Conservation (phyloP, 2,888 invertebrate species). For the Calameuta filiformis region DNA sequence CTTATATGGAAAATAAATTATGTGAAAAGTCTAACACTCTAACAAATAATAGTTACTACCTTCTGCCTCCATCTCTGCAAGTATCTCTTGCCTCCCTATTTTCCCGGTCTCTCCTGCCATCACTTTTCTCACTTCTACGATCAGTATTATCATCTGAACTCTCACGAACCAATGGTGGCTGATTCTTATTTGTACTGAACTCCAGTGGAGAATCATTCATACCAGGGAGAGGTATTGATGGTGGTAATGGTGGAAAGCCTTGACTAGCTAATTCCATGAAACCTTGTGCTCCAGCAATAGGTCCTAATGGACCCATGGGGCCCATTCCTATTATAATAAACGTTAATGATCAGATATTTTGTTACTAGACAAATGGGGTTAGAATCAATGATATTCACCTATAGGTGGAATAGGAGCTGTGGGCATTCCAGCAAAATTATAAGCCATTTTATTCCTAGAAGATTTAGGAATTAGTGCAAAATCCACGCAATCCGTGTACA, state of each 20-base stretch:
- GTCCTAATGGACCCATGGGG: conserved; percentile 58
- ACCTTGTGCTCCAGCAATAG: conserved; percentile 58
- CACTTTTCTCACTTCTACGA: conserved; percentile 57
- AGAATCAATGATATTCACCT: conserved; percentile 41
- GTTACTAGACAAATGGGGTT: background rate
- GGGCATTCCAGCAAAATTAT: conserved; percentile 62
- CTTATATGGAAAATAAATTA: background rate
- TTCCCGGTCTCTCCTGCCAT: conserved; percentile 63
- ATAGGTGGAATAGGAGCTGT: conserved; percentile 59
- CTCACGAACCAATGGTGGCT: conserved; percentile 69
- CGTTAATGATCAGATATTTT: background rate
- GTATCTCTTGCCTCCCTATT: conserved; percentile 59
- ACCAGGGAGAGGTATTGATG: conserved; percentile 64
- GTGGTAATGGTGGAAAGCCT: conserved; percentile 60
- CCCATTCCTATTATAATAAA: conserved; percentile 52
- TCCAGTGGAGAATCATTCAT: conserved; percentile 73
- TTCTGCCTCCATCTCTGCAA: conserved; percentile 62
- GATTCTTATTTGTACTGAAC: conserved; percentile 73
- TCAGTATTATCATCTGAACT: conserved; percentile 52
- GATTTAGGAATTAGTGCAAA: background rate
- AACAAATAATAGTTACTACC: conserved; percentile 31
- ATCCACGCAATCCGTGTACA: conserved; percentile 15
- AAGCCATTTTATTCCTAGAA: conserved; percentile 49
- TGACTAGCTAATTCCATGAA: conserved; percentile 63
- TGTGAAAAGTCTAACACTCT: background rate